These are phyloP conservation scores for Eupelmus urozonus DNA, from an alignment of 2,888 invertebrate genomes.

Conservation along the genomic window DNA sequence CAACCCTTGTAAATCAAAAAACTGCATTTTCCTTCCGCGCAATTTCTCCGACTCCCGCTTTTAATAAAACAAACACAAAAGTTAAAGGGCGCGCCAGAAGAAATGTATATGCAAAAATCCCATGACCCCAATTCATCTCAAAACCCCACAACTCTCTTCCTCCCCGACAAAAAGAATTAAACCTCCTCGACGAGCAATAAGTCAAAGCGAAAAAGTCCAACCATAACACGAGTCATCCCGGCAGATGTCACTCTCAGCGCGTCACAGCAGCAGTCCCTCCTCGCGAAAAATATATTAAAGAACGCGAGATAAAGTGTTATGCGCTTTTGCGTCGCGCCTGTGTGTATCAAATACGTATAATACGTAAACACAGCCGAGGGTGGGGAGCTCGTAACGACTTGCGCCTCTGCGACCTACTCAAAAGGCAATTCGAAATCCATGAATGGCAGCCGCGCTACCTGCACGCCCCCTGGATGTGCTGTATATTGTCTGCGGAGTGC, in stretches of 20 bases:
- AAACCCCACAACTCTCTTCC: no score
- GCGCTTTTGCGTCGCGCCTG: not conserved
- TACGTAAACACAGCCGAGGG: not conserved
- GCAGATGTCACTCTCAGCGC: not conserved
- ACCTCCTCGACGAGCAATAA: slow-evolving; percentile 41
- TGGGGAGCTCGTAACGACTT: slow-evolving; percentile 12
- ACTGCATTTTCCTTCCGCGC: slow-evolving; percentile 10
- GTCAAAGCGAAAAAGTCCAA: slow-evolving; percentile 18
- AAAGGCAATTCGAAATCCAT: slow-evolving; percentile 58
- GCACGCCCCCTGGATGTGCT: slow-evolving; percentile 8
- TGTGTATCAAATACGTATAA: slow-evolving; percentile 24
- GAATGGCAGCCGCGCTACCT: slow-evolving; percentile 45
- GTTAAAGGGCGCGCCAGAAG: not conserved
- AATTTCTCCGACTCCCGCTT: slow-evolving; percentile 17
- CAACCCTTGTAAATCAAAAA: not conserved
- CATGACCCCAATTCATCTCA: slow-evolving; percentile 20
- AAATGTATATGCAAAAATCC: slow-evolving; percentile 9
- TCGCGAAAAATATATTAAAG: slow-evolving; percentile 36
- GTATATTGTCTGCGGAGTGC: no score
- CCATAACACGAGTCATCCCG: not conserved
- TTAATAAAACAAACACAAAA: slow-evolving; percentile 17
- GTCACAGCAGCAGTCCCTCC: not conserved
- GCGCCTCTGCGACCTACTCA: slow-evolving; percentile 47
- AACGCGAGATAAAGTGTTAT: slow-evolving; percentile 15
- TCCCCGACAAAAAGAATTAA: slow-evolving; percentile 10